Base-by-base conservation (phyloP, 2,797 vertebrate genomes). In the Cryptoblepharus egeriae region DNA sequence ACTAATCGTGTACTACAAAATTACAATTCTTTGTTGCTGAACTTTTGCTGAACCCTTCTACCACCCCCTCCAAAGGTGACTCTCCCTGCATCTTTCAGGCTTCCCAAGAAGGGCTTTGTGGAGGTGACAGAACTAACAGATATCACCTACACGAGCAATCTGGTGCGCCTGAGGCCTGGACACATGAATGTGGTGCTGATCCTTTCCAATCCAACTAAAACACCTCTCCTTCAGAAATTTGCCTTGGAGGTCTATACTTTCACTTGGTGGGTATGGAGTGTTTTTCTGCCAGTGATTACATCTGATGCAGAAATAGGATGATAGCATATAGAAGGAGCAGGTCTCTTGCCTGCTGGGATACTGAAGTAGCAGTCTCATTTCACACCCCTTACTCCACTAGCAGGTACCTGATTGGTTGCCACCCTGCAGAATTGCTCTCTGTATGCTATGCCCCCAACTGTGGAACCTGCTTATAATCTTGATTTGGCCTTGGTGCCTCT, bases 101-200 rank as follows among this genome's bases (percentile, higher is more conserved):
- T 96, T 76, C 98, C 98, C 22, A 99, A 97, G 79, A 99, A 99
- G 92, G 98, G 95, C 80, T 99, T 99, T 24, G 98, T 99, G 22
- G 98, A 99, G 90, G 98, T 99, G 87, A 99, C 98, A 0, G 98
- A 99, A 93, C 94, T 99, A 77, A 99, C 98, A 0, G 97, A 99
- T 55, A 97, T 99, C 90, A 99, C 98, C 1, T 99, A 99, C 91
- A 96, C 94, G 80, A 99, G 98, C 89, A 99, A 99, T 94, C 85
- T 99, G 91, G 98, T 99, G 26, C 98, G 97, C 87, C 94, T 99
- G 91, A 95, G 98, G 88, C 98, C 98, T 0, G 98, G 98, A 4
- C 98, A 99, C 93, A 98, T 99, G 92, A 99, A 99, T 0, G 97
- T 99, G n/a, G 98, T 99, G 81, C 95, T 99, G 87, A 97, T 99